phyloP scores from a whole-genome alignment of 2,888 invertebrate species.

The Seira ritae region DNA sequence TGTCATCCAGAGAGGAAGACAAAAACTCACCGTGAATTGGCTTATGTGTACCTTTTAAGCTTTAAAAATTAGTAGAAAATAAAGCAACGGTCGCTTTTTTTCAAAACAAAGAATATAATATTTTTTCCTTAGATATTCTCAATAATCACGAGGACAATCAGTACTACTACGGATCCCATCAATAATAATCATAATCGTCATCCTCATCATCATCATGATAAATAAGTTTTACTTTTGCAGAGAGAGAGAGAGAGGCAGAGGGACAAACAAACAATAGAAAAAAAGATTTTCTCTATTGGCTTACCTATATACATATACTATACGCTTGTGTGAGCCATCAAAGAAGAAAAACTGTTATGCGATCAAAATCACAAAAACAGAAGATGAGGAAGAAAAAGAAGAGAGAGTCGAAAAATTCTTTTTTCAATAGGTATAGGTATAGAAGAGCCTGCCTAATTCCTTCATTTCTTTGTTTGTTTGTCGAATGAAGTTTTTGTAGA shows the following conservation, averaged over 20 bases:
- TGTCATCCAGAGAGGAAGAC: conserved; percentile 10
- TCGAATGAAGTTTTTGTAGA: background rate
- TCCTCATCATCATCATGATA: background rate
- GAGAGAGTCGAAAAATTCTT: background rate
- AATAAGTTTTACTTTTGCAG: background rate
- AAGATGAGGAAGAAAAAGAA: background rate
- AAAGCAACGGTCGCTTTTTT: conserved; percentile 52
- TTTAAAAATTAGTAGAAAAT: conserved; percentile 10
- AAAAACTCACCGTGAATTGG: background rate
- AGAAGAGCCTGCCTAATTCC: background rate
- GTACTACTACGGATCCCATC: background rate
- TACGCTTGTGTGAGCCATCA: background rate
- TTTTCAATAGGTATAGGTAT: background rate
- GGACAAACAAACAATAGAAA: conserved; percentile 39
- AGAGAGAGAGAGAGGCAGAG: too few species aligned
- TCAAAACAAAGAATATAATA: conserved; percentile 32
- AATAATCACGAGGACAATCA: background rate
- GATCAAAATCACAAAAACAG: conserved; percentile 29
- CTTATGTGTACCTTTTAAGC: background rate
- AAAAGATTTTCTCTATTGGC: conserved; percentile 4
- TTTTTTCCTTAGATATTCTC: background rate
- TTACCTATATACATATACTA: too few species aligned
- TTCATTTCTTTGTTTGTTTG: background rate
- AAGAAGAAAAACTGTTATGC: conserved; percentile 34
- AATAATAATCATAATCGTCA: background rate